Conservation (phyloP, 2,888 invertebrate species). For the Aphidoletes aphidimyza region DNA sequence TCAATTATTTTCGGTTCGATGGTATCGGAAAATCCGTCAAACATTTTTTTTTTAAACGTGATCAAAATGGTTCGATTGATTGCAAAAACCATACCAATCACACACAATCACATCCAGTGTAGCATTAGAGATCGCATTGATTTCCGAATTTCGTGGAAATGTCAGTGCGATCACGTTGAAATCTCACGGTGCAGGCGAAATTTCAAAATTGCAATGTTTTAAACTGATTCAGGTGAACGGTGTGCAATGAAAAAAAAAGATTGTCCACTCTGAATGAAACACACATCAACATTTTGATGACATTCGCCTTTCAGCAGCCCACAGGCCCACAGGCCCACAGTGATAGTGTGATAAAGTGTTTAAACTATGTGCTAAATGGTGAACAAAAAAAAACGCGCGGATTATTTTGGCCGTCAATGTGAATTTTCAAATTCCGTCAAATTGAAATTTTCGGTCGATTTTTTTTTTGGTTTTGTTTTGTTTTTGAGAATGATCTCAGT, state of each 20-base stretch:
- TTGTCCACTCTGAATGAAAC: too few species aligned
- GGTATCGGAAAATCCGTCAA: neutral
- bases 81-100: too few species aligned
- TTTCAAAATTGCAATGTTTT: neutral
- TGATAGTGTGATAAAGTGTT: neutral
- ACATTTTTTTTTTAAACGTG: too few species aligned
- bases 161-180: neutral
- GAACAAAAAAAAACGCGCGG: neutral
- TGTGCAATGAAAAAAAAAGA: too few species aligned
- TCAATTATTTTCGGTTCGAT: conserved; percentile 53
- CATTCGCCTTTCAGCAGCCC: too few species aligned
- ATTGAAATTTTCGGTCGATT: neutral
- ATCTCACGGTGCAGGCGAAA: too few species aligned
- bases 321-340: neutral
- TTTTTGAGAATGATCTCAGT: neutral
- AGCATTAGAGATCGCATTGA: neutral
- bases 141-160: neutral
- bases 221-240: neutral
- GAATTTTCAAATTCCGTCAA: too few species aligned
- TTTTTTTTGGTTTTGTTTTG: neutral
- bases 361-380: too few species aligned
- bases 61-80: too few species aligned
- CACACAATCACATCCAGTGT: neutral
- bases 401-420: neutral
- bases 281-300: neutral